Evolutionary conservation across 2,888 invertebrate genomes (phyloP).

Genomic region (Lumbricus terrestris): DNA sequence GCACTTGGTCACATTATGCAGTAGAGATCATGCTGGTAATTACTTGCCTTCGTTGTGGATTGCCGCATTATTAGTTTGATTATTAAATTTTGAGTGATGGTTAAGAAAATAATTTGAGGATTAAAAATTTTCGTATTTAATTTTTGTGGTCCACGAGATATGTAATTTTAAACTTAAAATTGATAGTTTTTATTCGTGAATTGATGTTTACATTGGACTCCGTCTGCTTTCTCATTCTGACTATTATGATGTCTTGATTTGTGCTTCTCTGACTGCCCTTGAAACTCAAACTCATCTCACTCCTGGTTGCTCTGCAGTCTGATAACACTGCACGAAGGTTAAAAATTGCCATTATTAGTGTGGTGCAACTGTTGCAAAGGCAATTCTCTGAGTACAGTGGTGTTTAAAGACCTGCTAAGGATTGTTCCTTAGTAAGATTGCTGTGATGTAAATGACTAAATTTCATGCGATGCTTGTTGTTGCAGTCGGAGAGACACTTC

Average conservation of each 20-base stretch:
- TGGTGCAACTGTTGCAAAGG: no score
- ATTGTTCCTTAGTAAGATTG: background rate
- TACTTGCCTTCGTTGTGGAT: background rate
- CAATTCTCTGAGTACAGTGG: no score
- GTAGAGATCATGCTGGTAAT: background rate
- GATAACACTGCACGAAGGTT: no score
- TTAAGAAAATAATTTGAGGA: no score
- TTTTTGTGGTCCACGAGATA: background rate
- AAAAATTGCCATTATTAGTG: no score
- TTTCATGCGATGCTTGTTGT: background rate
- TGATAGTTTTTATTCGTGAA: background rate
- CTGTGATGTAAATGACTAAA: background rate
- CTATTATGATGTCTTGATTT: background rate
- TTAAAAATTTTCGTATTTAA: background rate
- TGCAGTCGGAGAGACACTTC: conserved; percentile 84
- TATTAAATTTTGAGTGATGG: background rate
- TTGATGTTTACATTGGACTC: background rate
- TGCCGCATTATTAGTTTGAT: background rate
- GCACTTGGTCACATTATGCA: background rate
- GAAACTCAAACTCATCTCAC: background rate
- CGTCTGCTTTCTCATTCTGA: background rate
- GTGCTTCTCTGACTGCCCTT: no score
- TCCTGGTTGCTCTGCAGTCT: background rate
- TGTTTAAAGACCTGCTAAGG: no score
- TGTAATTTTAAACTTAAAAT: background rate